Evolutionary conservation across 2,113 vertebrate species (phyloP).

Genomic region (Erythrocercus mccallii): DNA sequence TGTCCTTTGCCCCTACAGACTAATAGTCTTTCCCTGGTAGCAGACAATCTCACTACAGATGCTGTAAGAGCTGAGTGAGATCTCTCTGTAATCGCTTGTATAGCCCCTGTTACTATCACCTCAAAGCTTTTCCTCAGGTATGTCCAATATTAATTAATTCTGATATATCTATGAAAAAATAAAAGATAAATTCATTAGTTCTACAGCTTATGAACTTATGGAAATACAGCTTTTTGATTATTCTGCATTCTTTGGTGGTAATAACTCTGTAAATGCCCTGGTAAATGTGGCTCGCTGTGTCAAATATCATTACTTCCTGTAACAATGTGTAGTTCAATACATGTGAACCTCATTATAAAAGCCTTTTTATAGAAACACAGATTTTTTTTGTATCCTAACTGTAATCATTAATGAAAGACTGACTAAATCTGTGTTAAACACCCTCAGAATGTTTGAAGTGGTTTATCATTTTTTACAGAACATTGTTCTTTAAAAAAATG

Average conservation of each 20-base stretch:
- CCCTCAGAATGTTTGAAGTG: neutral
- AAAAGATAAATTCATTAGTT: neutral
- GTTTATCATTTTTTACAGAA: neutral
- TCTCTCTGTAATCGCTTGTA: neutral
- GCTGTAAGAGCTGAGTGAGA: neutral
- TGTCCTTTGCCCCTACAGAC: neutral
- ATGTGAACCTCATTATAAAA: neutral
- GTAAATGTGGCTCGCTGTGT: neutral
- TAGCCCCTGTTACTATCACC: neutral
- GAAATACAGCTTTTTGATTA: neutral
- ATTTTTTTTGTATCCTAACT: neutral
- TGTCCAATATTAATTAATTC: neutral
- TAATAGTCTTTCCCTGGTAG: neutral
- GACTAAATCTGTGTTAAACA: neutral
- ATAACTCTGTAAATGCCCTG: neutral
- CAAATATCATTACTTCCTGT: neutral
- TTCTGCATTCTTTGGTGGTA: neutral
- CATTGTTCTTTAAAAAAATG: neutral
- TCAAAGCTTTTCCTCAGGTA: neutral
- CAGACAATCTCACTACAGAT: neutral
- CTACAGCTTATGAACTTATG: neutral
- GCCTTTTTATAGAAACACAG: neutral
- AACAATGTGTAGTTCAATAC: rapidly evolving
- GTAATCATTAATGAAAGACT: neutral
- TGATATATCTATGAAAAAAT: neutral